Base-by-base conservation (phyloP, 2,888 invertebrate species). In the Theretra japonica region DNA sequence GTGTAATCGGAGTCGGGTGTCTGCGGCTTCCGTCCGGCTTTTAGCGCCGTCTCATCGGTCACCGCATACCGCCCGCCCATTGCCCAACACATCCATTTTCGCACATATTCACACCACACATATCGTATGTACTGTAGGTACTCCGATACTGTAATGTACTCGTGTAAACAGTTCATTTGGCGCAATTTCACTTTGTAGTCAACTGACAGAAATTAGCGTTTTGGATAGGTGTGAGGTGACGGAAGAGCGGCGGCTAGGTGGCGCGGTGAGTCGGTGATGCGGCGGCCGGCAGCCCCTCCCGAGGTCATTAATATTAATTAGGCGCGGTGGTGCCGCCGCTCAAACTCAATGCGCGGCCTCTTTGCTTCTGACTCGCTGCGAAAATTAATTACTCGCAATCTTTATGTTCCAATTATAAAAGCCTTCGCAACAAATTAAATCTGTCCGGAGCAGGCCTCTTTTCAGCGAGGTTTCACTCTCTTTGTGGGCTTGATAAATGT, bases 381-480 rank as follows among this genome's bases (percentile, higher is more conserved):
- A 94, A 94, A 94, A 94, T 94, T 94, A 94, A 94, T 94, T 94
- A 94, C 94, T 94, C 93, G 88, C 93, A 94, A 94, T 94, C 94
- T 94, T 94, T 94, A 94, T 94, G 92, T 94, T 94, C 94, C 94
- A 94, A 94, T 94, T 94, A 94, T 94, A 94, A 94, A 94, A 90
- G 94, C 94, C 94, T 94, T 94, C 91, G 94, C 93, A 93, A 94
- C 94, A 94, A 94, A 94, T 94, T 94, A 94, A 94, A 94, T 94
- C 94, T 94, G 94, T 94, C 94, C 91, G 88, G 86, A 89, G 90
- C 94, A 94, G 93, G 91, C 91, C 89, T 89, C 93, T 92, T 94
- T 94, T 92, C 89, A 94, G 94, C 93, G 92, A 92, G 92, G 91
- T 92, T 92, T 93, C 91, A 91, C 93, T 94, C 90, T 92, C 93